phyloP scores from a whole-genome alignment of 2,797 vertebrate species.

The Galagoides demidoff region DNA sequence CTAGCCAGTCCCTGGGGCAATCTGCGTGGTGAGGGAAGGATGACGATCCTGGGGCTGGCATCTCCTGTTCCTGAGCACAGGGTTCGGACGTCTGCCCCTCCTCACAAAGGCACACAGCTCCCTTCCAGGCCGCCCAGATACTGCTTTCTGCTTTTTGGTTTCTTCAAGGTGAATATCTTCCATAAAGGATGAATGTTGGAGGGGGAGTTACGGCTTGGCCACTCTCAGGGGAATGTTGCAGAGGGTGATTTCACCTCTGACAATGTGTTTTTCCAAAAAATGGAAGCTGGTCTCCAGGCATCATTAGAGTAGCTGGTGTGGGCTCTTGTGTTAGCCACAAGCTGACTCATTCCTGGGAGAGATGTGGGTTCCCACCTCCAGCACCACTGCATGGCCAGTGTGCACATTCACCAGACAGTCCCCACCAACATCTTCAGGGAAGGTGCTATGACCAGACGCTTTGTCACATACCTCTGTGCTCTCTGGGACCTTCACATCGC shows the following conservation, averaged over 20 bases:
- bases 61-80: not conserved
- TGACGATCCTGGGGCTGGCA: fast-evolving
- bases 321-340: not conserved
- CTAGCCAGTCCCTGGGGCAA: not conserved
- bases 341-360: not conserved
- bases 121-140: not conserved
- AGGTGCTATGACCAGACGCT: not conserved
- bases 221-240: not conserved
- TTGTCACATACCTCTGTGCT: not conserved
- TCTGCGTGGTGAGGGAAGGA: not conserved
- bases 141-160: not conserved
- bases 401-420: not conserved
- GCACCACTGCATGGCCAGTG: not conserved
- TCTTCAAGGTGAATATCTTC: not conserved
- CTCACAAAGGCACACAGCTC: not conserved
- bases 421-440: not conserved
- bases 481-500: not conserved
- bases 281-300: not conserved
- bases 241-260: not conserved
- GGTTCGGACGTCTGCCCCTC: fast-evolving
- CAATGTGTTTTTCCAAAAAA: not conserved
- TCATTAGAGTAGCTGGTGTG: not conserved
- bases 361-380: fast-evolving
- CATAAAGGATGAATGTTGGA: not conserved
- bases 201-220: fast-evolving